Conservation (phyloP, 2,797 vertebrate species). For the Hydrophis major region DNA sequence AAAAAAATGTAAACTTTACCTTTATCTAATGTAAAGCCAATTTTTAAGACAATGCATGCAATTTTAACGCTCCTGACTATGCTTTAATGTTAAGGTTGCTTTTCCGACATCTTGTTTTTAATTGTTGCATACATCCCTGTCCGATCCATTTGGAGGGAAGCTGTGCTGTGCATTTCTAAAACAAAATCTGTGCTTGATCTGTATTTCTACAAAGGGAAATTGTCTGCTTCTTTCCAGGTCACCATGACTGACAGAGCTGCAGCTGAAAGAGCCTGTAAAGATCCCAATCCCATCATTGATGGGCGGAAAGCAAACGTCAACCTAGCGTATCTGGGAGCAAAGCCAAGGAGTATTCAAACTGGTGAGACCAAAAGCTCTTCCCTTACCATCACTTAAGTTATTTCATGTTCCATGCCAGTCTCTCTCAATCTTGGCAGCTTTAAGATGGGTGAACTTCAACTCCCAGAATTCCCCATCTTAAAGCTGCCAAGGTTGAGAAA, state of each 20-base stretch:
- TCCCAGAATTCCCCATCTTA: neutral
- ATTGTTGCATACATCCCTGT: neutral
- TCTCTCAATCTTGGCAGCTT: neutral
- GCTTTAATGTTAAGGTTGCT: neutral
- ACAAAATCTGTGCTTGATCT: neutral
- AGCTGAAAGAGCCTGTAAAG: conserved; percentile 93
- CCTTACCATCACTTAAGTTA: neutral
- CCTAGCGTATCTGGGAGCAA: conserved; percentile 94
- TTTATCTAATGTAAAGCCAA: neutral
- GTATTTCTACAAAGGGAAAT: conserved; percentile 38
- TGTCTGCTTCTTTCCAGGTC: conserved; percentile 76
- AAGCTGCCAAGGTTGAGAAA: neutral
- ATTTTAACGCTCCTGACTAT: neutral
- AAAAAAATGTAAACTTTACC: neutral
- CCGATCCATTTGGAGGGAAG: neutral
- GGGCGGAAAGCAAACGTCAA: conserved; percentile 97
- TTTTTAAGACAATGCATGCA: neutral
- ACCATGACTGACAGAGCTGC: conserved; percentile 92
- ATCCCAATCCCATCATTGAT: conserved; percentile 96
- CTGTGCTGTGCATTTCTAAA: neutral
- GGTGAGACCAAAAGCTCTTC: conserved; percentile 73
- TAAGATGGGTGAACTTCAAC: neutral
- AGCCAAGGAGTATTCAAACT: conserved; percentile 91
- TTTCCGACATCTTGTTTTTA: neutral
- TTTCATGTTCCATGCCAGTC: neutral